Percentiles rank a stretch among this genome's conserved stretches.
Conservation (phyloP, 2,888 invertebrate species). For the Diplazon laetatorius region DNA sequence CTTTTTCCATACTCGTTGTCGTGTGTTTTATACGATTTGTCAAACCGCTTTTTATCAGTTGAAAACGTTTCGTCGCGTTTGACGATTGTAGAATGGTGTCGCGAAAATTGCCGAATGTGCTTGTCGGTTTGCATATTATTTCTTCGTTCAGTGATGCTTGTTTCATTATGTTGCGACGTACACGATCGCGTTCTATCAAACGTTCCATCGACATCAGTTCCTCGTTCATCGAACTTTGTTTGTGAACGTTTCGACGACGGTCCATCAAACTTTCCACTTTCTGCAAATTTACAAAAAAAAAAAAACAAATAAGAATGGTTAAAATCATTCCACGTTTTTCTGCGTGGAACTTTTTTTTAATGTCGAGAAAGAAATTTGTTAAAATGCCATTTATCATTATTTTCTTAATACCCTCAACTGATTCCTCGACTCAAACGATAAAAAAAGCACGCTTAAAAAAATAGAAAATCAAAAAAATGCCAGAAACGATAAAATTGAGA, state of each 20-base stretch:
- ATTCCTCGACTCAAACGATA: too few relatives aligned
- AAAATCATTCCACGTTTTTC: too few relatives aligned
- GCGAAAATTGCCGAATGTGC: conserved; percentile 88
- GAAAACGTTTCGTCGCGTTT: conserved; percentile 88
- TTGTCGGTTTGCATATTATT: conserved; percentile 86
- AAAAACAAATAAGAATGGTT: too few relatives aligned
- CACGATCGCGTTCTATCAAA: conserved; percentile 91
- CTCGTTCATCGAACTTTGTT: conserved; percentile 94
- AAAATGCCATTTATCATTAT: too few relatives aligned
- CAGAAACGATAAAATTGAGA: too few relatives aligned
- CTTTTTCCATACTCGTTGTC: conserved; percentile 92
- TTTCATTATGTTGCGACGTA: conserved; percentile 93
- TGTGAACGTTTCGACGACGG: conserved; percentile 86
- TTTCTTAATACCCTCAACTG: too few relatives aligned
- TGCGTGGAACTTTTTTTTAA: neutral
- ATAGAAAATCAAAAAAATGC: too few relatives aligned
- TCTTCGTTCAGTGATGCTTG: conserved; percentile 95
- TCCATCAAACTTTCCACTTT: conserved; percentile 5
- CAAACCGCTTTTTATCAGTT: conserved; percentile 90
- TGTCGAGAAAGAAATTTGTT: too few relatives aligned
- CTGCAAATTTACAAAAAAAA: too few relatives aligned
- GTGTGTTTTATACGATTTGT: conserved; percentile 93
- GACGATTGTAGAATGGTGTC: conserved; percentile 89
- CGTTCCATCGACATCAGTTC: conserved; percentile 95
- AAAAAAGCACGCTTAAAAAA: too few relatives aligned